These are phyloP conservation scores for Apodemia hepburni DNA, from an alignment of 2,888 invertebrate species.

Conservation along the genomic window DNA sequence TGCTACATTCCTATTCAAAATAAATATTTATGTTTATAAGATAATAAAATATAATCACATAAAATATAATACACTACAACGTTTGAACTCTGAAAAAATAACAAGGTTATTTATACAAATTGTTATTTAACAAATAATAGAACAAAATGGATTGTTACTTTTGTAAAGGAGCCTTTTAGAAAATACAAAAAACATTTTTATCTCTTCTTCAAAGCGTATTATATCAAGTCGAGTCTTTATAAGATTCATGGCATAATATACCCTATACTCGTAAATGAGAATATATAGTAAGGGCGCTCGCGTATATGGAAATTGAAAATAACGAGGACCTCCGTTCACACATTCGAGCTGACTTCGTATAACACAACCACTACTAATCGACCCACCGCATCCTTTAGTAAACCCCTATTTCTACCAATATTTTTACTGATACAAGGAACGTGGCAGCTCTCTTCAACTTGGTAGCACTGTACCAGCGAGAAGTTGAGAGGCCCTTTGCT, in stretches of 20 bases:
- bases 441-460: constrained; percentile 54
- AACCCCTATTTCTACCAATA: constrained; percentile 56
- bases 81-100: constrained; percentile 10
- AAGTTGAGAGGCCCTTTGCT: constrained; percentile 73
- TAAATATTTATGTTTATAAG: no score
- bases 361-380: constrained; percentile 57
- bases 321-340: constrained; percentile 75
- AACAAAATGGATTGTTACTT: constrained; percentile 17
- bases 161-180: constrained; percentile 18
- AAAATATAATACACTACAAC: background rate
- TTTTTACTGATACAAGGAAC: constrained; percentile 51
- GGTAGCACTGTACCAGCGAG: constrained; percentile 60
- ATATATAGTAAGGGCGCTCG: constrained; percentile 60
- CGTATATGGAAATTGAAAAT: constrained; percentile 79
- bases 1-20: no score
- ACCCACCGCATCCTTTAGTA: constrained; percentile 53
- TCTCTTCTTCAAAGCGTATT: constrained; percentile 39
- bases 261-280: constrained; percentile 64
- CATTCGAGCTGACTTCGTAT: constrained; percentile 67
- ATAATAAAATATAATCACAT: no score
- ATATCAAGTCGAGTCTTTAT: constrained; percentile 67
- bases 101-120: constrained; percentile 9
- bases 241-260: constrained; percentile 76
- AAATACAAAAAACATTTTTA: constrained; percentile 25
- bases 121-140: constrained; percentile 20